Percentiles rank a stretch among this genome's conserved stretches.
Evolutionary conservation across 1,140 invertebrate species (phyloP).

Genomic region (Lycorma delicatula): DNA sequence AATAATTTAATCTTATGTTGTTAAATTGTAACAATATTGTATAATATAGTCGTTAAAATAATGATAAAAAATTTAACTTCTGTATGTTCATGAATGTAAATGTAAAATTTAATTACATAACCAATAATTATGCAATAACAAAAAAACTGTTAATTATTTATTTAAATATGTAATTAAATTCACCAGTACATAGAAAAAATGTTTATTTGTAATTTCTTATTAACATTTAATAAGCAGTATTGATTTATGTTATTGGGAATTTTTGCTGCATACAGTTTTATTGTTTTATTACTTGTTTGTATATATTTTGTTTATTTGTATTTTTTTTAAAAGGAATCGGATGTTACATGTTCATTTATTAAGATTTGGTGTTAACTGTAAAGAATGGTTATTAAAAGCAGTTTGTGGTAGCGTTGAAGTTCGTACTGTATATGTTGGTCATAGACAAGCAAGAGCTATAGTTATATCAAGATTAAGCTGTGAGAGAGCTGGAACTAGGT

Average conservation of each 20-base stretch:
- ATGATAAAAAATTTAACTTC: too few species aligned
- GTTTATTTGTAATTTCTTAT: neutral
- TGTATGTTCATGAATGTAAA: too few species aligned
- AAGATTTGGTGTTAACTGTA: conserved; percentile 78
- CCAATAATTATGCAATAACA: too few species aligned
- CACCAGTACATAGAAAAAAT: neutral
- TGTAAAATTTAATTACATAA: too few species aligned
- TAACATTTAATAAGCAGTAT: neutral
- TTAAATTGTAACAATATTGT: too few species aligned
- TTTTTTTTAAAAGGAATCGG: conserved; percentile 53
- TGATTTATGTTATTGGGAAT: neutral
- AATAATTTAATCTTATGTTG: too few species aligned
- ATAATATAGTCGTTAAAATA: too few species aligned
- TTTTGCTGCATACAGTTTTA: neutral
- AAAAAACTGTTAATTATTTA: too few species aligned
- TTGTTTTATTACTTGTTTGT: neutral
- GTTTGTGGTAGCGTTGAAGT: conserved; percentile 97
- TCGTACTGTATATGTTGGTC: conserved; percentile 91
- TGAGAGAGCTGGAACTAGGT: conserved; percentile 81
- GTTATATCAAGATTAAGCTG: conserved; percentile 93
- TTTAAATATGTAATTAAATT: neutral
- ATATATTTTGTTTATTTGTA: neutral
- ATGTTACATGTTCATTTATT: conserved; percentile 87
- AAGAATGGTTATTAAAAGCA: conserved; percentile 80
- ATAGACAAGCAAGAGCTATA: conserved; percentile 84